Base-by-base conservation (phyloP, 2,888 invertebrate genomes). In the Sesamia inferens region DNA sequence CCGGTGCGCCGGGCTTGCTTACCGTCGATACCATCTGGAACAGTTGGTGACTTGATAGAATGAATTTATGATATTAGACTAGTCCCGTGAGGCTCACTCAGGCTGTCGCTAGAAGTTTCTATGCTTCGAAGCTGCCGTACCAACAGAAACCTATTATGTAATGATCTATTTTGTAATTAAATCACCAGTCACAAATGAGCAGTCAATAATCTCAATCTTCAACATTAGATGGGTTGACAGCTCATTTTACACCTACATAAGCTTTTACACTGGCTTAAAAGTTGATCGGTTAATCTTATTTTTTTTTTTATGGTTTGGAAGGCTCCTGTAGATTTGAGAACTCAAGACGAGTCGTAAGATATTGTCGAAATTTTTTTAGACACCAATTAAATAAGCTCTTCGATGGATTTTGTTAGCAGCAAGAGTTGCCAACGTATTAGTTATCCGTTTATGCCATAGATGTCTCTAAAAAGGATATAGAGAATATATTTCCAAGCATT, bases 1-100 rank as follows among this genome's bases (percentile, higher is more conserved):
- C 98, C 98, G 1, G 99, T 99, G 75, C 99, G 97, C 62, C 99
- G 97, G 0, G 99, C 99, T 93, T 99, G 99, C 93, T 99, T 99
- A 5, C 99, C 99, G 96, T 99, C 99, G 83, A 99, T 99, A 39
- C 99, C 99, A 96, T 99, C 99, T 97, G 93, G 5, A 94, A 87
- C 16, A 73, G 10, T 31, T 22, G 2, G 31, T n/a, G n/a, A 14
- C 19, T 42, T 22, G 5, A 59, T 11, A 51, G n/a, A n/a, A 42
- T 65, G 16, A n/a, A 48, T 64, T 31, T 58, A 31, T 58, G 16
- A 31, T 58, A 31, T 58, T 58, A 58, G 31, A 58, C 19, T 5
- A 31, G 31, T 19, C 14, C 19, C 5, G 31, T 19, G 31, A 19
- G 58, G 10, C 19, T 58, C 31, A 19, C 31, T 31, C 8, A 16